Evolutionary conservation across 2,113 vertebrate genomes (phyloP), one percentile per base, ranked within the genome.

Genomic region (Vanacampus margaritifer): DNA sequence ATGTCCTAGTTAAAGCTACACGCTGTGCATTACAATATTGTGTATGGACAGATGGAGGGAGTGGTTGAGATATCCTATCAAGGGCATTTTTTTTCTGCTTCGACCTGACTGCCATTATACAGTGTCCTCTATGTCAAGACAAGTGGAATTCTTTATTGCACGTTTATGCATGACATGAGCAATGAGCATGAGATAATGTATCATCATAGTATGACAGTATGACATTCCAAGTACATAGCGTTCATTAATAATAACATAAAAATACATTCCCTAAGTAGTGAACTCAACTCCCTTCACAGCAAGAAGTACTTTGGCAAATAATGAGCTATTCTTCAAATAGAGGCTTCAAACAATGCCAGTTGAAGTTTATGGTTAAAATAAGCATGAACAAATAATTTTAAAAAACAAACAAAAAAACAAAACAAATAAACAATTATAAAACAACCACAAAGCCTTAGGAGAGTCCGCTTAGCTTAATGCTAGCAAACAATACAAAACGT

Each of bases 41-140:
- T 73, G 68, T 69, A 64, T 69, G 59, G 83, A 82, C 85, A 89
- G 80, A 88, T 86, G 82, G 84, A 83, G 80, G 79, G 70, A 82
- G 84, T 75, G 81, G 80, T 74, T 78, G 71, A 78, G 68, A 64
- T 69, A 72, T 77, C 86, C 77, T 54, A 72, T 84, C 76, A 87
- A 84, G 84, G 80, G 71, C 76, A 77, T 78, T 77, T 83, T 79
- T n/a, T 80, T 64, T 75, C 65, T 74, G 76, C 54, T 57, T 84
- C 75, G 65, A 67, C 73, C 69, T 69, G 65, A 48, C 56, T 64
- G 69, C 73, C 75, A 60, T 69, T 70, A 46, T 12, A 75, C 64
- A 67, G 60, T n/a, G 56, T 37, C 58, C 58, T 62, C 36, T 26
- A 19, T 19, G 36, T 39, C 6, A 24, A 39, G 37, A 62, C 7